A percentile compares a stretch with the other conserved stretches of the same genome.
These are phyloP conservation scores for Scortum barcoo DNA, from an alignment of 2,113 vertebrate genomes.

Conservation along the genomic window DNA sequence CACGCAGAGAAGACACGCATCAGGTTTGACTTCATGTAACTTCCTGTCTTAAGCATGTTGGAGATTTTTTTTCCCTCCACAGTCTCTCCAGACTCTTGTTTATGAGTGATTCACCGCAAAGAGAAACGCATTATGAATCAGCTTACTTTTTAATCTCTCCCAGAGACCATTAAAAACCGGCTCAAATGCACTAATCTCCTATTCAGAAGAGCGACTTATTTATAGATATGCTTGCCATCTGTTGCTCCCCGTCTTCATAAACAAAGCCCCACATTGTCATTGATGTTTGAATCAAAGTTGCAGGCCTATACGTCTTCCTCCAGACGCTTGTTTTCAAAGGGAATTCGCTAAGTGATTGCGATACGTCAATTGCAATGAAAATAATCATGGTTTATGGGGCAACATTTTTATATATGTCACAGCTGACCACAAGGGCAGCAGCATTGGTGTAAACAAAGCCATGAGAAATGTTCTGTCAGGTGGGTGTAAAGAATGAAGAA, in stretches of 20 bases:
- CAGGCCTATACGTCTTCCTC: conserved; percentile 26
- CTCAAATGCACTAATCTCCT: conserved; percentile 85
- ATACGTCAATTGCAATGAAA: conserved; percentile 59
- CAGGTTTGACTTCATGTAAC: conserved; percentile 22
- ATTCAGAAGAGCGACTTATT: conserved; percentile 82
- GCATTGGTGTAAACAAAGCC: conserved; percentile 47
- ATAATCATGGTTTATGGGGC: conserved; percentile 52
- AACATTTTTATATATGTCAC: conserved; percentile 51
- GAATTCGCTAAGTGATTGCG: conserved; percentile 47
- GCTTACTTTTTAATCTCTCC: conserved; percentile 84
- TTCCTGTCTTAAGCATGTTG: conserved; percentile 26
- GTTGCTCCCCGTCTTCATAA: conserved; percentile 71
- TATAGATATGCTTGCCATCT: conserved; percentile 86
- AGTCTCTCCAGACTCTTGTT: conserved; percentile 64
- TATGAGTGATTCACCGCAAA: conserved; percentile 68
- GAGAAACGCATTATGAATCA: conserved; percentile 79
- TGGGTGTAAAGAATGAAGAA: conserved; percentile 57
- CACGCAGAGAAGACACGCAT: neutral
- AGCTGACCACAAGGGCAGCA: conserved; percentile 49
- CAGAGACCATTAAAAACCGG: conserved; percentile 81
- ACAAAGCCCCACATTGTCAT: conserved; percentile 53
- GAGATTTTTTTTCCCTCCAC: neutral
- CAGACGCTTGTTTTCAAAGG: neutral
- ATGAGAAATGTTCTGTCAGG: conserved; percentile 64
- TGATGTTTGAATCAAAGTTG: conserved; percentile 51